Conservation (phyloP, 2,797 vertebrate species). For the Chloroceryle inda region DNA sequence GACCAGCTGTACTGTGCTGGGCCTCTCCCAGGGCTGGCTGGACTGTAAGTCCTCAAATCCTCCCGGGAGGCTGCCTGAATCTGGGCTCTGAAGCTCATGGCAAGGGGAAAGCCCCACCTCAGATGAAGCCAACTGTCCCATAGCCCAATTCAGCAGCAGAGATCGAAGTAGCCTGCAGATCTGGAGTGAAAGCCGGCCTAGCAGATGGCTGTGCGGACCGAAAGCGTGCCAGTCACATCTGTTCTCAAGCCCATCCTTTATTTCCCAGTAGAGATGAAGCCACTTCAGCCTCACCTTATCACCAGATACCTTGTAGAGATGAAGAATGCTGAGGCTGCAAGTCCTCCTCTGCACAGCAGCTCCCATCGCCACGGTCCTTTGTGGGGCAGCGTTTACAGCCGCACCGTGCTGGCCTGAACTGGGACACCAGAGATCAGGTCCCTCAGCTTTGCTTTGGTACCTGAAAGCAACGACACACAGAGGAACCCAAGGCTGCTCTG, state of each 20-base stretch:
- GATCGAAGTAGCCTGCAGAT: neutral
- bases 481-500: neutral
- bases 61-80: neutral
- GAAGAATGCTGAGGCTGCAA: neutral
- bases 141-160: neutral
- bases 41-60: neutral
- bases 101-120: neutral
- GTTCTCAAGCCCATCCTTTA: neutral
- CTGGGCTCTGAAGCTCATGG: neutral
- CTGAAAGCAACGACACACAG: neutral
- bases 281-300: neutral
- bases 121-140: neutral
- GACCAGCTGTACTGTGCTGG: neutral
- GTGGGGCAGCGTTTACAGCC: neutral
- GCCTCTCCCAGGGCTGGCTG: neutral
- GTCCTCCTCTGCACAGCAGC: neutral
- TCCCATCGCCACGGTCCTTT: neutral
- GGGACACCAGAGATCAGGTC: neutral
- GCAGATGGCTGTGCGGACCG: neutral
- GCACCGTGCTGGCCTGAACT: neutral
- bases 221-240: neutral
- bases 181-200: neutral
- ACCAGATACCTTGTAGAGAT: neutral
- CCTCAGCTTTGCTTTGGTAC: neutral
- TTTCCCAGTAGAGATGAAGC: neutral